These are phyloP conservation scores for Lampris incognitus DNA, from an alignment of 2,113 vertebrate genomes.

Conservation along the genomic window DNA sequence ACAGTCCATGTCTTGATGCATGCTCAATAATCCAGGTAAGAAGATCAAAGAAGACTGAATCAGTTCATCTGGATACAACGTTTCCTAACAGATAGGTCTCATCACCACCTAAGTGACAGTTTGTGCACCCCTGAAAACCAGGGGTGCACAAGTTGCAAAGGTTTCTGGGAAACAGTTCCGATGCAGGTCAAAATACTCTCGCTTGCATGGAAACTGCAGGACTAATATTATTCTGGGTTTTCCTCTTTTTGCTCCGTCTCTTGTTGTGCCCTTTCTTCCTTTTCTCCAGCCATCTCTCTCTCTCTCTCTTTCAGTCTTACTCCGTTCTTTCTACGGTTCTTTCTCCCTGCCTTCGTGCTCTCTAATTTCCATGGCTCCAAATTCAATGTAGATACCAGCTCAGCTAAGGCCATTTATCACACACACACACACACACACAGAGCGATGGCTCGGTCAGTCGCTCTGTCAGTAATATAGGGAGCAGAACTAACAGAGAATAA, in stretches of 20 bases:
- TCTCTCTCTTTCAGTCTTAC: constrained; percentile 37
- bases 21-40: too few relatives aligned
- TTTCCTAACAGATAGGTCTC: too few relatives aligned
- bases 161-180: constrained; percentile 28
- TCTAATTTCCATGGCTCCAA: constrained; percentile 61
- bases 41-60: too few relatives aligned
- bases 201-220: constrained; percentile 39
- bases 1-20: too few relatives aligned
- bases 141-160: constrained; percentile 10
- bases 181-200: constrained; percentile 19
- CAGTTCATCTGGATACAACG: too few relatives aligned
- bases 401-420: constrained; percentile 48
- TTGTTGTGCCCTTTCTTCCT: constrained; percentile 11
- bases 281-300: not conserved
- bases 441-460: constrained; percentile 51
- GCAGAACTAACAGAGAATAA: constrained; percentile 72
- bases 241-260: not conserved
- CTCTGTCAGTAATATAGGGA: constrained; percentile 69
- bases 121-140: not conserved
- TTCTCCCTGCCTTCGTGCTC: not conserved
- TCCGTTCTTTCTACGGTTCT: constrained; percentile 29
- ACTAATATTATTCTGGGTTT: constrained; percentile 11
- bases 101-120: not conserved
- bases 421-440: constrained; percentile 24
- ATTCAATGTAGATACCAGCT: constrained; percentile 62